phyloP scores from a whole-genome alignment of 92 coral and sea anemone genomes.

The Phenganax stokvisi region DNA sequence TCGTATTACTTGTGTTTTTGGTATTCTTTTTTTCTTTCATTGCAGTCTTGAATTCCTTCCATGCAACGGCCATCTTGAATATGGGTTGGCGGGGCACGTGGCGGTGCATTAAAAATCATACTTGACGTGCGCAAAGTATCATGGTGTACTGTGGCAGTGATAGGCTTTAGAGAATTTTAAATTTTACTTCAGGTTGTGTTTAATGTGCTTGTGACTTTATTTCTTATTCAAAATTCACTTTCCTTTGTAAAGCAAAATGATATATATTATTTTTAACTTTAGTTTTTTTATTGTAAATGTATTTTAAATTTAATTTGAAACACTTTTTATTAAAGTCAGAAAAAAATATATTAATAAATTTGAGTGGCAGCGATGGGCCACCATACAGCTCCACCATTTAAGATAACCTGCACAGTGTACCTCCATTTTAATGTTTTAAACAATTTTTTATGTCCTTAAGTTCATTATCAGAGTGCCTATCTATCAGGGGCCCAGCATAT shows the following conservation, averaged over 20 bases:
- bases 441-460: too few species aligned
- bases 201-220: background rate
- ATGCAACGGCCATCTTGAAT: slow-evolving; percentile 7
- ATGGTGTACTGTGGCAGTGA: slow-evolving; percentile 25
- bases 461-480: too few species aligned
- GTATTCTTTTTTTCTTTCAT: slow-evolving; percentile 21
- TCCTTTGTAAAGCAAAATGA: background rate
- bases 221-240: background rate
- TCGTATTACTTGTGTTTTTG: slow-evolving; percentile 7
- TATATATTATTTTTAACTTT: background rate
- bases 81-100: background rate
- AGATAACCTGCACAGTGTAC: too few species aligned
- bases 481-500: too few species aligned
- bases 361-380: slow-evolving; percentile 7
- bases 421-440: too few species aligned
- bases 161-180: slow-evolving; percentile 10
- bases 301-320: background rate
- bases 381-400: background rate
- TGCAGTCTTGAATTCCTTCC: slow-evolving; percentile 26
- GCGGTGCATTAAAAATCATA: background rate
- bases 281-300: background rate
- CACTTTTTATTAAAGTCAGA: background rate
- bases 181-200: background rate
- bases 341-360: background rate
- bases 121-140: background rate